phyloP scores from a whole-genome alignment of 2,797 vertebrate genomes.

The Poeciliopsis paucimaculata region DNA sequence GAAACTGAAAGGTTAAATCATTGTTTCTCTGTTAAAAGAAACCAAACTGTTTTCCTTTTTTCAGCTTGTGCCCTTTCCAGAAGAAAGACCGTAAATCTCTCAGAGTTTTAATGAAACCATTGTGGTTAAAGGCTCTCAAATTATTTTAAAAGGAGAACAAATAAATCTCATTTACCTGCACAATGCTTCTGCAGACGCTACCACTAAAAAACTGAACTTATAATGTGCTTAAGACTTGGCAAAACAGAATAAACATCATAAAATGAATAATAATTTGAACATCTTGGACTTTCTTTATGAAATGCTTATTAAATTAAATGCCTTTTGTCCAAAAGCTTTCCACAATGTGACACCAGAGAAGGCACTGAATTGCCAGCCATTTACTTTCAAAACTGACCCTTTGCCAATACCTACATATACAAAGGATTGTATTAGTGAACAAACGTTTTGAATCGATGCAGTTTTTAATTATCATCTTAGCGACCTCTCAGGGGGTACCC shows the following conservation, averaged over 20 bases:
- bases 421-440: background rate
- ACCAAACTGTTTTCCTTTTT: background rate
- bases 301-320: background rate
- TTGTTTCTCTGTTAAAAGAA: background rate
- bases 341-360: background rate
- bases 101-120: background rate
- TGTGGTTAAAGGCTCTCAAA: background rate
- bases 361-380: background rate
- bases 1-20: background rate
- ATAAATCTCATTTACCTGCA: background rate
- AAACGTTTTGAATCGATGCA: background rate
- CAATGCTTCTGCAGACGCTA: background rate
- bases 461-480: background rate
- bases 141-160: background rate
- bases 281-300: background rate
- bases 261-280: background rate
- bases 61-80: background rate
- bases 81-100: background rate
- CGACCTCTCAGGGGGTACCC: background rate
- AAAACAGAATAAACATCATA: background rate
- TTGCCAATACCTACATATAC: background rate
- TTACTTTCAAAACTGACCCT: background rate
- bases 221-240: background rate
- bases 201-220: background rate
- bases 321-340: background rate